These are phyloP conservation scores for Diabrotica virgifera DNA, from an alignment of 1,140 invertebrate genomes.

Conservation along the genomic window DNA sequence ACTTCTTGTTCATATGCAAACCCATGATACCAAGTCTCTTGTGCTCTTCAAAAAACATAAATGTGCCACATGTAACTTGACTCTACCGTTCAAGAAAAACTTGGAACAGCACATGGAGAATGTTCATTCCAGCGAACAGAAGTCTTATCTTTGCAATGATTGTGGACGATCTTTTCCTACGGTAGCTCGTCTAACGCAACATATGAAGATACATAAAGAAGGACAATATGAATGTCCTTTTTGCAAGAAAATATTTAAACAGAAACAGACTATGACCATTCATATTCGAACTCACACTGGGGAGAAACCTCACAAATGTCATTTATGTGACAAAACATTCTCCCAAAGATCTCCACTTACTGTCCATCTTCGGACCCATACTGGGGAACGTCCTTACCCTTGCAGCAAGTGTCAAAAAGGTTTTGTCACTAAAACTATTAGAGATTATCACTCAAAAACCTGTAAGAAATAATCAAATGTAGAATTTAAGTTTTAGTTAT, in stretches of 20 bases:
- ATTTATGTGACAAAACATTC: conserved; percentile 33
- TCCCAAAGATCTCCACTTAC: conserved; percentile 45
- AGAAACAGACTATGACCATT: conserved; percentile 23
- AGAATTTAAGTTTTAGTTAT: too few relatives aligned
- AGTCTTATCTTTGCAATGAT: background rate
- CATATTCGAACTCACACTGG: conserved; percentile 69
- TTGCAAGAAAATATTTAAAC: conserved; percentile 33
- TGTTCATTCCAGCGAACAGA: background rate
- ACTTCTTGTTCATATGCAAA: too few relatives aligned
- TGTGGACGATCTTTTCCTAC: background rate
- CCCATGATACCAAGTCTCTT: too few relatives aligned
- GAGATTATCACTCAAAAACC: background rate
- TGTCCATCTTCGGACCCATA: conserved; percentile 73
- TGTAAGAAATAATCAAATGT: background rate
- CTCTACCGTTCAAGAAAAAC: background rate
- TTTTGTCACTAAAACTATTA: conserved; percentile 42
- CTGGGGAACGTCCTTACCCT: conserved; percentile 70
- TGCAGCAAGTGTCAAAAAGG: conserved; percentile 65
- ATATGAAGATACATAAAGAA: conserved; percentile 1
- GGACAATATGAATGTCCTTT: conserved; percentile 31
- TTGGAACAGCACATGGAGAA: background rate
- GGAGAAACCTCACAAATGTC: conserved; percentile 50
- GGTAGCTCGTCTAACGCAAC: background rate
- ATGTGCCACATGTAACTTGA: background rate
- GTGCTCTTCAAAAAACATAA: background rate